phyloP scores from a whole-genome alignment of 1,140 invertebrate genomes.

The Drosophila simulans region DNA sequence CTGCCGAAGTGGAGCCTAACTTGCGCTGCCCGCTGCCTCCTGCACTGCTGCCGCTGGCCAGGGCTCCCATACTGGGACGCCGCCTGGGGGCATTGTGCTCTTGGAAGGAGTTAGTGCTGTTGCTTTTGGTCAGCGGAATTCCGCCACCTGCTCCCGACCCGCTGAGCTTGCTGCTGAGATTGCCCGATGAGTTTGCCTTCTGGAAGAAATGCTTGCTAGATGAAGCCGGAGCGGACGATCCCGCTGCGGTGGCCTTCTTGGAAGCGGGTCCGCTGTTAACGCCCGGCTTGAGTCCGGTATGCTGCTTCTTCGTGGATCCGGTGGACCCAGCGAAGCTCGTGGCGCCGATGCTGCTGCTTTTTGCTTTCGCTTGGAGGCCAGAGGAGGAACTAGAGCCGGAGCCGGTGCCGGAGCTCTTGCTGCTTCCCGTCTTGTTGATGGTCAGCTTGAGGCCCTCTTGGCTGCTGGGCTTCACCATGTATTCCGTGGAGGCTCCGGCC shows the following conservation, averaged over 20 bases:
- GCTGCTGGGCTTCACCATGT: conserved; percentile 88
- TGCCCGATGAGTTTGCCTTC: conserved; percentile 80
- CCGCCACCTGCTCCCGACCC: conserved; percentile 47
- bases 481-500: conserved; percentile 86
- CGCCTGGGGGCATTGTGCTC: conserved; percentile 56
- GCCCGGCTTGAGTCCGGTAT: conserved; percentile 93
- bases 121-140: conserved; percentile 73
- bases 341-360: conserved; percentile 9
- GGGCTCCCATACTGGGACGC: conserved; percentile 54
- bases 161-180: conserved; percentile 65
- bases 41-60: conserved; percentile 28
- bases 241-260: conserved; percentile 53
- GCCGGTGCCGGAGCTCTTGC: conserved; percentile 31
- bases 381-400: conserved; percentile 26
- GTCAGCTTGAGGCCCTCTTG: conserved; percentile 94
- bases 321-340: conserved; percentile 20
- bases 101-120: conserved; percentile 72
- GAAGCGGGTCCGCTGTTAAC: conserved; percentile 85
- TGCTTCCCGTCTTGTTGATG: conserved; percentile 91
- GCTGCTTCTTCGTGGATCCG: conserved; percentile 85
- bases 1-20: conserved; percentile 19
- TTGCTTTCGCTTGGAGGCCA: conserved; percentile 21
- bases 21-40: conserved; percentile 48
- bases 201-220: conserved; percentile 75
- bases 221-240: conserved; percentile 16